Conservation (phyloP, 1,140 invertebrate species). For the silkworm (Bombyx mori) region DNA sequence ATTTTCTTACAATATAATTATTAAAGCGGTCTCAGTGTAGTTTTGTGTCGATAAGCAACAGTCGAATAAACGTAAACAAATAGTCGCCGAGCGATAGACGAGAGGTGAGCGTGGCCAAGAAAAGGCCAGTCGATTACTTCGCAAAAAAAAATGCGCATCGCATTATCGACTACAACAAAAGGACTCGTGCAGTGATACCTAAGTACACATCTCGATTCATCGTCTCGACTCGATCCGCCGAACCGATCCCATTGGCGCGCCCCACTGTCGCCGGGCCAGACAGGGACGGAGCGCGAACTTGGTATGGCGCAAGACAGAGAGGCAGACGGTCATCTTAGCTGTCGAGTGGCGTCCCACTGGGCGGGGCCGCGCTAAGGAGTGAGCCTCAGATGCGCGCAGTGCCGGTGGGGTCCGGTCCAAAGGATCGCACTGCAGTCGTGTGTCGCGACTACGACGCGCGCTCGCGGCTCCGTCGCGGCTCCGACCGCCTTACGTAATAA, state of each 20-base stretch:
- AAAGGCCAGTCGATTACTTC: constrained; percentile 52
- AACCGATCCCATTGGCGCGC: constrained; percentile 67
- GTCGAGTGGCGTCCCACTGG: constrained; percentile 66
- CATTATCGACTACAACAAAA: constrained; percentile 71
- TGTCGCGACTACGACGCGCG: constrained; percentile 54
- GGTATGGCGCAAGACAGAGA: constrained; percentile 39
- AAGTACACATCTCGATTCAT: constrained; percentile 70
- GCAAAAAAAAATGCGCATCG: constrained; percentile 67
- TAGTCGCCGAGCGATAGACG: no score
- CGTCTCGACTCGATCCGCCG: constrained; percentile 65
- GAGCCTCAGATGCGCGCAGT: constrained; percentile 65
- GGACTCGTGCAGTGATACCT: constrained; percentile 69
- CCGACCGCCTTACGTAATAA: constrained; percentile 54
- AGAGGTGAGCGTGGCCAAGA: background rate
- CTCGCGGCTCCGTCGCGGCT: constrained; percentile 36
- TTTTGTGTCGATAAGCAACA: no score
- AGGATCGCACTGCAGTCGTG: constrained; percentile 68
- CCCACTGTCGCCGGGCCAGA: constrained; percentile 61
- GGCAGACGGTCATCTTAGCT: constrained; percentile 62
- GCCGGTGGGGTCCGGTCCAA: constrained; percentile 56
- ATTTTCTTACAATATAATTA: no score
- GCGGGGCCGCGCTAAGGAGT: constrained; percentile 65
- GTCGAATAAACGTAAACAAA: no score
- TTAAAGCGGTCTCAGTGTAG: no score
- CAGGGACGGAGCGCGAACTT: constrained; percentile 32